Evolutionary conservation across 2,888 invertebrate species (phyloP).

Genomic region (Oxystoma pomonae): DNA sequence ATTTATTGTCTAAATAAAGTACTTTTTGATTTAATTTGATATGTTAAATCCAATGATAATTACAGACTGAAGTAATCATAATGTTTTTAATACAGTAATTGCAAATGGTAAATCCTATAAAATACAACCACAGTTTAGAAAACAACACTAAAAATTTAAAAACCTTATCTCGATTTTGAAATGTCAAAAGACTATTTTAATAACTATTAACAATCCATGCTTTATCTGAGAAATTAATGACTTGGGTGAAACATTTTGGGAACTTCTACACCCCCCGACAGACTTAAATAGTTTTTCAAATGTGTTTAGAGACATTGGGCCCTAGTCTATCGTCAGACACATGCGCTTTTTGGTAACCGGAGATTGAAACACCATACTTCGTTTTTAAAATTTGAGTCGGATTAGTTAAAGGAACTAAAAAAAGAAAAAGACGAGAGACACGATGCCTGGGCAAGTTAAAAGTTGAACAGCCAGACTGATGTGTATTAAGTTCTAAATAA

Average conservation of each 20-base stretch:
- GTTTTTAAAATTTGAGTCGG: background rate
- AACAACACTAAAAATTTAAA: too few species aligned
- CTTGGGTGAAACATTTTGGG: background rate
- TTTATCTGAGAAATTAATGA: background rate
- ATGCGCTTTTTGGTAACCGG: slow-evolving; percentile 14
- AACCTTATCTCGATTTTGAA: too few species aligned
- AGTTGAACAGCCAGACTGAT: background rate
- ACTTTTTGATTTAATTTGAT: too few species aligned
- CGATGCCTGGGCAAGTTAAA: background rate
- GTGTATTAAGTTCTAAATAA: background rate
- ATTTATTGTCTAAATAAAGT: too few species aligned
- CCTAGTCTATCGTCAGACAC: slow-evolving; percentile 10
- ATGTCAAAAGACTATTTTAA: too few species aligned
- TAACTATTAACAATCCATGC: too few species aligned
- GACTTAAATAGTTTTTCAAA: slow-evolving; percentile 13
- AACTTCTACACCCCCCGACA: slow-evolving; percentile 19
- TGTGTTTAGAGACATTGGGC: slow-evolving; percentile 9
- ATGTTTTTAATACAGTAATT: too few species aligned
- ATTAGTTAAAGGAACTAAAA: slow-evolving; percentile 1
- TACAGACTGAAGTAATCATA: too few species aligned
- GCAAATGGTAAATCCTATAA: too few species aligned
- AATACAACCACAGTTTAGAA: too few species aligned
- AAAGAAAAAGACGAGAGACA: slow-evolving; percentile 1
- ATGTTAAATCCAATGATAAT: too few species aligned
- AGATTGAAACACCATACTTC: slow-evolving; percentile 7